These are phyloP conservation scores for Streptopelia turtur DNA, from an alignment of 2,797 vertebrate genomes.

Conservation along the genomic window DNA sequence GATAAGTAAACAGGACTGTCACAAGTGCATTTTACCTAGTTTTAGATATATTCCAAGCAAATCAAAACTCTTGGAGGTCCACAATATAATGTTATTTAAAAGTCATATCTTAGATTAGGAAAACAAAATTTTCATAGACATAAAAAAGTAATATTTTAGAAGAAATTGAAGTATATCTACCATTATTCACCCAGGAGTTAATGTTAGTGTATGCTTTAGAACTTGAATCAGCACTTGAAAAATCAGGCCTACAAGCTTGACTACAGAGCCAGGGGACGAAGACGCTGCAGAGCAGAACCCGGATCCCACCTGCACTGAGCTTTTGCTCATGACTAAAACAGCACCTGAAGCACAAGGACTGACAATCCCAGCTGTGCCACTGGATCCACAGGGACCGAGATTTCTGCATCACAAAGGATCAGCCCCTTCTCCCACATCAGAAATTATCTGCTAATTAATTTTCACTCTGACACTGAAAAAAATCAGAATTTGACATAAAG, in stretches of 20 bases:
- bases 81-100: not conserved
- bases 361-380: not conserved
- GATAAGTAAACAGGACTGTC: not conserved
- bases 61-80: not conserved
- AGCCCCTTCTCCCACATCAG: not conserved
- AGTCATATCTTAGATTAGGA: not conserved
- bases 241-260: not conserved
- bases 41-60: not conserved
- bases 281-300: not conserved
- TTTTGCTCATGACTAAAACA: not conserved
- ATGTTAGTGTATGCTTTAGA: not conserved
- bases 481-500: not conserved
- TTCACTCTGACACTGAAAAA: not conserved
- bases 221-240: not conserved
- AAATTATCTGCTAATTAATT: not conserved
- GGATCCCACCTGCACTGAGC: not conserved
- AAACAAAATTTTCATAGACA: not conserved
- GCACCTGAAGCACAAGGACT: not conserved
- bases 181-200: not conserved
- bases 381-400: not conserved
- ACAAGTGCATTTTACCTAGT: not conserved
- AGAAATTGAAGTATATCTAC: not conserved
- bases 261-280: not conserved
- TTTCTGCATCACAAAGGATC: not conserved
- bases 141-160: not conserved